Evolutionary conservation across 2,797 vertebrate species (phyloP).

Genomic region (Allobates femoralis): DNA sequence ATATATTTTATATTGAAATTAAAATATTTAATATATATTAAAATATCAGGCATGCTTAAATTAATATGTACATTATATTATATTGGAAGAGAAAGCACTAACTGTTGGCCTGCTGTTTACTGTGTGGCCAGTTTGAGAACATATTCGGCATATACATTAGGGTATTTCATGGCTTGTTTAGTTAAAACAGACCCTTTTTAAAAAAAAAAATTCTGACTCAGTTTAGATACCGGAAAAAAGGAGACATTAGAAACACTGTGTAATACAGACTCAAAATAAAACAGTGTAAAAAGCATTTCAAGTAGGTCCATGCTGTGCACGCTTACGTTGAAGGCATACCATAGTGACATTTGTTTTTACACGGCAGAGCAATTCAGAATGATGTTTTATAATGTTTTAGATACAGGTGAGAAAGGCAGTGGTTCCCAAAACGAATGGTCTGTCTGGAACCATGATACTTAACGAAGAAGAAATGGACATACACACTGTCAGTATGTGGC

Average conservation of each 20-base stretch:
- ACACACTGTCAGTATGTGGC: not conserved
- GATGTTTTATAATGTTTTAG: not conserved
- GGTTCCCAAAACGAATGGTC: not conserved
- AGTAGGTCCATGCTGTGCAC: not conserved
- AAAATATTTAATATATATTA: too few relatives aligned
- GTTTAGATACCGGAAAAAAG: not conserved
- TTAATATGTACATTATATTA: too few relatives aligned
- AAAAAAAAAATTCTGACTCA: too few relatives aligned
- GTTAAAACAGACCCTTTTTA: not conserved
- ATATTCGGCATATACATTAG: not conserved
- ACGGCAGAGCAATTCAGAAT: not conserved
- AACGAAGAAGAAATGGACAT: not conserved
- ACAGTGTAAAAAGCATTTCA: not conserved
- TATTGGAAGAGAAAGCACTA: too few relatives aligned
- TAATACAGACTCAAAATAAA: not conserved
- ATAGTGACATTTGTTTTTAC: not conserved
- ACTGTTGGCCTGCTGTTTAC: too few relatives aligned
- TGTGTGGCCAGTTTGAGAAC: too few relatives aligned
- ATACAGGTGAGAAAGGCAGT: not conserved
- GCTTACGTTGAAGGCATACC: too few relatives aligned
- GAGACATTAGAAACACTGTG: not conserved
- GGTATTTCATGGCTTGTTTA: not conserved
- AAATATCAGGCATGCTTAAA: too few relatives aligned
- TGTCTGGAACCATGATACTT: not conserved
- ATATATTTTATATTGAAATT: too few relatives aligned